These are phyloP conservation scores for Alloscopus bannaensis DNA, from an alignment of 2,888 invertebrate species.

Conservation along the genomic window DNA sequence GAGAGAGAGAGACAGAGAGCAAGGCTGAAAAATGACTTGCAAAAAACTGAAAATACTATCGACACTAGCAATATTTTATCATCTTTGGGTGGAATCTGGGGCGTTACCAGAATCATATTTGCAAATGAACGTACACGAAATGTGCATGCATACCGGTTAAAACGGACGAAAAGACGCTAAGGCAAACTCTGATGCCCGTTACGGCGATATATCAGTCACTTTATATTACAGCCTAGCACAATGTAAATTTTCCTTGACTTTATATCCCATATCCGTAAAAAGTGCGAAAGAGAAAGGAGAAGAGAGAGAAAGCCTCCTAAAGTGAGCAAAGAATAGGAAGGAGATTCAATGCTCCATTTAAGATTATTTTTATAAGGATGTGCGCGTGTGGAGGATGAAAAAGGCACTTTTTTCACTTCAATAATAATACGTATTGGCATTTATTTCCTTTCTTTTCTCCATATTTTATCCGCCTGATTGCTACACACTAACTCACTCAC, in stretches of 20 bases:
- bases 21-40: constrained; percentile 11
- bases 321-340: not conserved
- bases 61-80: constrained; percentile 11
- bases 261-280: not conserved
- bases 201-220: too few species aligned
- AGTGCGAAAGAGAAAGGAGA: not conserved
- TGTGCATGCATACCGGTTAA: too few species aligned
- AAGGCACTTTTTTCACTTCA: not conserved
- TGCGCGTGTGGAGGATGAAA: not conserved
- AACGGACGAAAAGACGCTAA: too few species aligned
- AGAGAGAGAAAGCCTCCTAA: not conserved
- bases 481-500: not conserved
- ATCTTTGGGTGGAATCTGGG: not conserved
- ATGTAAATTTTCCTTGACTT: not conserved
- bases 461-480: constrained; percentile 10
- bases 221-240: too few species aligned
- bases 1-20: not conserved
- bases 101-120: constrained; percentile 6
- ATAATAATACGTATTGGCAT: not conserved
- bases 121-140: not conserved
- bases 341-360: constrained; percentile 12
- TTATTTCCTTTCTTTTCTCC: not conserved
- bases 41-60: constrained; percentile 6
- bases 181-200: too few species aligned
- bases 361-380: not conserved